A percentile compares a stretch with the other conserved stretches of the same genome.
Evolutionary conservation across 35 echinoderm and acorn worm genomes (phyloP).

Genomic region (Ophioderma brevispina): DNA sequence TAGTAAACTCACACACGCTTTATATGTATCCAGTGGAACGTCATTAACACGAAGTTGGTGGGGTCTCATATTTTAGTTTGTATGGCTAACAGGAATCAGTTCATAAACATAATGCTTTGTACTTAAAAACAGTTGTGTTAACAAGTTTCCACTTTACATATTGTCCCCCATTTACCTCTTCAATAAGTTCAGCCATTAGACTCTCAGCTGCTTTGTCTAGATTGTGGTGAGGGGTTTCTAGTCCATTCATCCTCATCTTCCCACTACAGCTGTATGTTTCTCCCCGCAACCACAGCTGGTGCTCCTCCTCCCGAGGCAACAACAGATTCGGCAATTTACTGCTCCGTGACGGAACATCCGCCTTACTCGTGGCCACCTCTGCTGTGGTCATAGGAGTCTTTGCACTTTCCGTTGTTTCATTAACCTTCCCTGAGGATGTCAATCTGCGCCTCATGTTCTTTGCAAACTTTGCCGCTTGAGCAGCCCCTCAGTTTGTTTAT

Average conservation of each 20-base stretch:
- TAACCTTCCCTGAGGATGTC: background rate
- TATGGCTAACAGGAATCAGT: too few species aligned
- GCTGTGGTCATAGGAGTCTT: background rate
- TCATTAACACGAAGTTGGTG: too few species aligned
- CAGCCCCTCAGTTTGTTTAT: too few species aligned
- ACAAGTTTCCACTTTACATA: too few species aligned
- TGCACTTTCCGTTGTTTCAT: background rate
- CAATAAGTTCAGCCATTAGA: constrained; percentile 78
- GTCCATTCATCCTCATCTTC: constrained; percentile 85
- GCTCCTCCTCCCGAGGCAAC: background rate
- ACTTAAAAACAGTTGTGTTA: too few species aligned
- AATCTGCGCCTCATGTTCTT: background rate
- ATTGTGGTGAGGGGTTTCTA: too few species aligned
- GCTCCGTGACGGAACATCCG: background rate
- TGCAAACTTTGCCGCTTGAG: background rate
- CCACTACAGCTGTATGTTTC: background rate
- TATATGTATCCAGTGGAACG: too few species aligned
- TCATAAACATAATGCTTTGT: too few species aligned
- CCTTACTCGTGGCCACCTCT: constrained; percentile 3
- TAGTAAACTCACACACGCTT: too few species aligned
- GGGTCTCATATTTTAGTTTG: too few species aligned
- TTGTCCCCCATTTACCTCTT: constrained; percentile 49
- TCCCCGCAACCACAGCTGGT: background rate
- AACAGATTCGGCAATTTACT: background rate
- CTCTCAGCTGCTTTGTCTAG: constrained; percentile 91